Base-by-base conservation (phyloP, 2,113 vertebrate species). In the Protobothrops mucrosquamatus region DNA sequence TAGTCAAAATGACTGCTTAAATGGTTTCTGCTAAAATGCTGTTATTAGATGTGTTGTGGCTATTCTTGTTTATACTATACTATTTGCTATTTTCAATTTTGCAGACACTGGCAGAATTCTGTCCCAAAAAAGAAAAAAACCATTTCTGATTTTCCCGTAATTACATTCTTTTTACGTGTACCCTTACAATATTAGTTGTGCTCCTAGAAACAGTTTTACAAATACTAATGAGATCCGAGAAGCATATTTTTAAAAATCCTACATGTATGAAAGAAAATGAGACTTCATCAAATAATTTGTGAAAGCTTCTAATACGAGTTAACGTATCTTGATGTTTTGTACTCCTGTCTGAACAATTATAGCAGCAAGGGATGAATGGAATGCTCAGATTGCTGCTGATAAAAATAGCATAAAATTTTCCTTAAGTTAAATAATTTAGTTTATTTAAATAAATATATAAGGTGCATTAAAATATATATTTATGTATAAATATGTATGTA, bases 1-100 rank as follows among this genome's bases (percentile, higher is more conserved):
- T 92, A 93, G 18, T 23, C 51, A 93, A 61, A 94, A 95, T 10
- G 64, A 81, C 94, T 85, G 15, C 8, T 96, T 95, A 74, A 39
- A 29, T 96, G 59, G 46, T 57, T 90, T 91, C 85, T 94, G 26
- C 64, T 93, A 81, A 95, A 91, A 93, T 15, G 56, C 52, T 46
- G 52, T 92, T 91, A 59, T 94, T 55, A 29, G 94, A 3, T 86
- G 23, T 8, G 0, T 89, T 96, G 93, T 86, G 10, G 91, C 91
- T 95, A 94, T 94, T 94, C 3, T 14, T 22, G 3, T 59, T 85
- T 3, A n/a, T 48, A 12, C 24, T 93, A 74, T 14, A 87, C 64
- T 94, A 91, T 95, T 90, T 92, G 34, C 48, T 92, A 90, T 48
- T 85, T 61, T n/a, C 0, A 29, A 18, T 81, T 7, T 0, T 24